Conservation (phyloP, 2,888 invertebrate species). For the Diarsia rubi region DNA sequence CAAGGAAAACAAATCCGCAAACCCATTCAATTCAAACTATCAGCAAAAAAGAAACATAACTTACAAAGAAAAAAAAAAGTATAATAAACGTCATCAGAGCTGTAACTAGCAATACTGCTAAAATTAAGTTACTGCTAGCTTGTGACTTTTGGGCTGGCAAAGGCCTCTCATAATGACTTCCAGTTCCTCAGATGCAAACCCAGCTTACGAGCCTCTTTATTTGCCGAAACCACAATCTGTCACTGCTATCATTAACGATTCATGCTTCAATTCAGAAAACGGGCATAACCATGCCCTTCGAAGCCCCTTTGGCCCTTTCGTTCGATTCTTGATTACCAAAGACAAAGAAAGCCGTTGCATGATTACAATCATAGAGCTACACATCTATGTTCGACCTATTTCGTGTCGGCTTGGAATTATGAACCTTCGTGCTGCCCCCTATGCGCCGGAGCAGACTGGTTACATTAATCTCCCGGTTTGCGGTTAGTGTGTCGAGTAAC, state of each 20-base stretch:
- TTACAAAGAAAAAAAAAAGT: background rate
- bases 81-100: background rate
- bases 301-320: conserved; percentile 4
- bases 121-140: background rate
- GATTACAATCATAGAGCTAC: conserved; percentile 33
- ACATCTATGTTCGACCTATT: conserved; percentile 54
- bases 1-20: background rate
- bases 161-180: background rate
- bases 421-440: conserved; percentile 71
- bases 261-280: background rate
- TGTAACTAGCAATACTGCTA: background rate
- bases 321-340: conserved; percentile 12
- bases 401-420: conserved; percentile 53
- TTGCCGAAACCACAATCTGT: background rate
- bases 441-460: conserved; percentile 80
- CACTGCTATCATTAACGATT: background rate
- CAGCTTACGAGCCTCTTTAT: background rate
- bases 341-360: conserved; percentile 44
- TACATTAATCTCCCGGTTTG: conserved; percentile 87
- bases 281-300: conserved; percentile 5
- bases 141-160: background rate
- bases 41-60: background rate
- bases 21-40: background rate
- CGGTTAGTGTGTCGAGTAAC: conserved; percentile 89
- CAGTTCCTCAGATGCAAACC: background rate